Percentiles rank a stretch among this genome's conserved stretches.
phyloP scores from a whole-genome alignment of 2,113 vertebrate genomes.

The Cheilinus undulatus region DNA sequence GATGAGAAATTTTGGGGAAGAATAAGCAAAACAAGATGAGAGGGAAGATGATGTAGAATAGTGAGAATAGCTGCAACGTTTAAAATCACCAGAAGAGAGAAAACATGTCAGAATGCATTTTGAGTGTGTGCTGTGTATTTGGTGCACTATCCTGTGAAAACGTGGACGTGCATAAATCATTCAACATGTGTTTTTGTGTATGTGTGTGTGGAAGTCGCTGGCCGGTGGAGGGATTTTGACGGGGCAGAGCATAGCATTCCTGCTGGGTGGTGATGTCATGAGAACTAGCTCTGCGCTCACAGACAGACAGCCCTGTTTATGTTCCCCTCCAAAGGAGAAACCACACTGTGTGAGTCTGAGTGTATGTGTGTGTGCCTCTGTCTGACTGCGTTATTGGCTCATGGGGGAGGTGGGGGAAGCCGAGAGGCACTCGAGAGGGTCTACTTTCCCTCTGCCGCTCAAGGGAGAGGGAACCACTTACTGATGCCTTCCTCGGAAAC shows the following conservation, averaged over 20 bases:
- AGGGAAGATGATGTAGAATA: constrained; percentile 21
- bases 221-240: constrained; percentile 77
- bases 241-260: constrained; percentile 84
- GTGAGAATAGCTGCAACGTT: constrained; percentile 20
- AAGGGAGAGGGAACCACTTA: constrained; percentile 78
- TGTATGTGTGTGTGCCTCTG: constrained; percentile 37
- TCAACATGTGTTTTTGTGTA: constrained; percentile 36
- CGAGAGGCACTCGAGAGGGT: constrained; percentile 79
- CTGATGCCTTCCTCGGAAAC: constrained; percentile 74
- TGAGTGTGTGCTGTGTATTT: constrained; percentile 33
- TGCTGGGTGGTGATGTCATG: constrained; percentile 87
- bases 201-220: constrained; percentile 47
- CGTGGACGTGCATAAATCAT: constrained; percentile 69
- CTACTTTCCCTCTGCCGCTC: constrained; percentile 75
- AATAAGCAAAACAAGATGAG: constrained; percentile 35
- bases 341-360: constrained; percentile 68
- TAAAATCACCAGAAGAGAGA: constrained; percentile 25
- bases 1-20: constrained; percentile 36
- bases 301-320: constrained; percentile 87
- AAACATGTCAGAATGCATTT: constrained; percentile 37
- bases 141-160: constrained; percentile 57
- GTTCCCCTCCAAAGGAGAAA: constrained; percentile 82
- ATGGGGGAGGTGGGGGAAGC: constrained; percentile 74
- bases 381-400: constrained; percentile 70
- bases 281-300: constrained; percentile 82